Base-by-base conservation (phyloP, 2,888 invertebrate genomes). In the Odontocolon sp. region DNA sequence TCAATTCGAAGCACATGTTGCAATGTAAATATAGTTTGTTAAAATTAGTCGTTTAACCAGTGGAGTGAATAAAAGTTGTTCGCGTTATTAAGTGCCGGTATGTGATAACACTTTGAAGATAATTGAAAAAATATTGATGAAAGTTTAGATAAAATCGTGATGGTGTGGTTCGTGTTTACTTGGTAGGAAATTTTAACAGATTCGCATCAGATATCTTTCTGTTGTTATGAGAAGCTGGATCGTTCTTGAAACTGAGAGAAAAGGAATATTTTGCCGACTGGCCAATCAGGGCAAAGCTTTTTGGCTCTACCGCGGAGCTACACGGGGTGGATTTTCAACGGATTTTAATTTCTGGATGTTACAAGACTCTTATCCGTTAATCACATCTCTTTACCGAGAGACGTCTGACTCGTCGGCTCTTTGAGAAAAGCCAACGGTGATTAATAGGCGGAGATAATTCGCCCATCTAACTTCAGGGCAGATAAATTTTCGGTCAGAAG, bases 301-400 rank as follows among this genome's bases (percentile, higher is more conserved):
- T n/a, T n/a, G n/a, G n/a, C n/a, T n/a, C n/a, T n/a, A n/a, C n/a
- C n/a, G n/a, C n/a, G n/a, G n/a, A n/a, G n/a, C n/a, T n/a, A n/a
- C n/a, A n/a, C n/a, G n/a, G n/a, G n/a, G n/a, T n/a, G n/a, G n/a
- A n/a, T n/a, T n/a, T n/a, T n/a, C n/a, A n/a, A n/a, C n/a, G n/a
- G n/a, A 38, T 50, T 54, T 56, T 36, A 67, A 77, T 77, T 73
- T 68, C 26, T 14, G 45, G 36, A 36, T 59, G 52, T 77, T 54
- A 28, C 57, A 23, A 23, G 6, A 21, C 59, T 36, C 36, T 47
- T 56, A 2, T 8, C 23, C 61, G 45, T 45, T 68, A 28, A 59
- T 61, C 28, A 52, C 18, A 33, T 31, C 45, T 45, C 14, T 42
- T 23, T 36, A 8, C 23, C 26, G 56, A 31, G 21, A 26, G 9